phyloP scores from a whole-genome alignment of 2,113 vertebrate species.

The Mandrillus leucophaeus region DNA sequence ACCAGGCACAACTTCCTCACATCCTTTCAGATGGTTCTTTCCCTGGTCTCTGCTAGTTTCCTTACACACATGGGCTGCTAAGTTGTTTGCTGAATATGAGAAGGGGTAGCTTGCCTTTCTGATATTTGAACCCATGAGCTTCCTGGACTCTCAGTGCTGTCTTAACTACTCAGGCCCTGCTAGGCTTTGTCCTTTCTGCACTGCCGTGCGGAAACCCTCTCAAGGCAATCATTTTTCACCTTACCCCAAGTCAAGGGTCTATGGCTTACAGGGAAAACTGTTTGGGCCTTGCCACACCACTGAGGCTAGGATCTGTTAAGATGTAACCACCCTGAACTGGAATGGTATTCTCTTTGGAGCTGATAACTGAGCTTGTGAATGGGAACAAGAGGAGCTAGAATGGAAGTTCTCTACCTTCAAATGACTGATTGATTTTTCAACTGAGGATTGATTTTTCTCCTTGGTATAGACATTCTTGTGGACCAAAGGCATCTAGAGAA shows the following conservation, averaged over 20 bases:
- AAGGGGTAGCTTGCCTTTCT: background rate
- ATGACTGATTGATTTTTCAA: background rate
- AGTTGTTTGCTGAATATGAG: background rate
- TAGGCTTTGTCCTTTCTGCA: background rate
- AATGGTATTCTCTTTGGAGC: background rate
- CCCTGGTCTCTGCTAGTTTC: background rate
- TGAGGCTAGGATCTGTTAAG: background rate
- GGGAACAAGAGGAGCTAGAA: background rate
- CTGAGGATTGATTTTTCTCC: background rate
- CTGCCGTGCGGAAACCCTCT: rapidly evolving
- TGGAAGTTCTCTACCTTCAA: background rate
- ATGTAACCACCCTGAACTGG: too few relatives aligned
- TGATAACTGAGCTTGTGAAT: background rate
- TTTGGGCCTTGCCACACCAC: rapidly evolving
- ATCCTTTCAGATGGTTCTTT: background rate
- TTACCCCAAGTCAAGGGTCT: background rate
- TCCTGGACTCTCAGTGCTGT: rapidly evolving
- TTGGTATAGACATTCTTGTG: background rate
- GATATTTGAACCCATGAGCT: background rate
- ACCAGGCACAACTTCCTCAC: background rate
- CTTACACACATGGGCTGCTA: rapidly evolving
- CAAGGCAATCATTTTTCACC: background rate
- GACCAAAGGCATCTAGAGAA: rapidly evolving
- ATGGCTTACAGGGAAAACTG: background rate
- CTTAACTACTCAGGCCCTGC: background rate